Evolutionary conservation across 1,140 invertebrate species (phyloP).

Genomic region (Mizuhopecten yessoensis): DNA sequence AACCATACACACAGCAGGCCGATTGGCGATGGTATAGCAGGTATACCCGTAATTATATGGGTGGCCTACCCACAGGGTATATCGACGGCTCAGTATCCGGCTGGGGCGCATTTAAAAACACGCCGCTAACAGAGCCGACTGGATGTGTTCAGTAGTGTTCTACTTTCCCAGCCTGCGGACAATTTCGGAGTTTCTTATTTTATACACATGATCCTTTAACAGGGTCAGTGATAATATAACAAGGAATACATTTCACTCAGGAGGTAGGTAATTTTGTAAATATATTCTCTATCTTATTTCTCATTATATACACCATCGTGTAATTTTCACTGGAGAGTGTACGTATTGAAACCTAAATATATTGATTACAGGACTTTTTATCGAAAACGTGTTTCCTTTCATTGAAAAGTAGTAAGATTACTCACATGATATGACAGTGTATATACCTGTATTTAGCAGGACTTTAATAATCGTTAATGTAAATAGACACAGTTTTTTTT

Average conservation of each 20-base stretch:
- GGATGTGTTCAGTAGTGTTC: not conserved
- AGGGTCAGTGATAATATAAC: not conserved
- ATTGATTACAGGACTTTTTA: no score
- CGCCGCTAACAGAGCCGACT: not conserved
- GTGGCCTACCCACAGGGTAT: not conserved
- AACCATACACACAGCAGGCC: not conserved
- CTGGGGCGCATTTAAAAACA: conserved; percentile 22
- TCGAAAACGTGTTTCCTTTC: no score
- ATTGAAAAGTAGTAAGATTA: no score
- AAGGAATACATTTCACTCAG: not conserved
- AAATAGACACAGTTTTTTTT: no score
- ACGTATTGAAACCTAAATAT: no score
- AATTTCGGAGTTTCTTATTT: not conserved
- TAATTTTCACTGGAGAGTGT: not conserved
- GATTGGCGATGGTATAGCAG: not conserved
- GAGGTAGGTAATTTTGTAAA: not conserved
- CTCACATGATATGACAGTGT: no score
- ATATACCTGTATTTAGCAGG: no score
- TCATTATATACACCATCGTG: no score
- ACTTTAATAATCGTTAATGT: no score
- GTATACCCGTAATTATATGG: conserved; percentile 13
- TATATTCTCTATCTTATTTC: not conserved
- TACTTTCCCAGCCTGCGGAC: not conserved
- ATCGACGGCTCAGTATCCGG: not conserved
- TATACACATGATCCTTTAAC: not conserved